A percentile compares a stretch with the other conserved stretches of the same genome.
Conservation (phyloP, 2,113 vertebrate genomes). For the Perca schrenkii region DNA sequence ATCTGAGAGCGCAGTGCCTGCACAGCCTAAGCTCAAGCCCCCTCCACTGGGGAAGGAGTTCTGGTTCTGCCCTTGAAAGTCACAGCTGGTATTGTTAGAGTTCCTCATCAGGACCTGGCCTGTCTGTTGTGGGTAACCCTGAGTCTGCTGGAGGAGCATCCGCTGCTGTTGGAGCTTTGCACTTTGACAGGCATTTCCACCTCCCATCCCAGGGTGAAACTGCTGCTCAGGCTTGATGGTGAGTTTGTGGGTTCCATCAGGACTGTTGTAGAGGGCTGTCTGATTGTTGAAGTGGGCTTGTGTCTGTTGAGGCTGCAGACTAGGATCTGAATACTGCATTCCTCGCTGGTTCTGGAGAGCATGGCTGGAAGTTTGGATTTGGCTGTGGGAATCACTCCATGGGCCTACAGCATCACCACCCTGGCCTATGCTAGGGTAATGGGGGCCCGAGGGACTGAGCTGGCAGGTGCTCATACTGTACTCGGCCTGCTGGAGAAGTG, state of each 20-base stretch:
- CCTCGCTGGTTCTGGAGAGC: conserved; percentile 75
- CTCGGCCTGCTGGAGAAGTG: conserved; percentile 85
- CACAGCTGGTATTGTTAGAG: conserved; percentile 75
- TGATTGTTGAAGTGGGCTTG: conserved; percentile 75
- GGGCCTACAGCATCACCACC: conserved; percentile 57
- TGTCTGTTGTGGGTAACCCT: conserved; percentile 77
- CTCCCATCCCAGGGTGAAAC: conserved; percentile 84
- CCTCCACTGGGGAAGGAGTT: conserved; percentile 70
- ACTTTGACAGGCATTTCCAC: conserved; percentile 86
- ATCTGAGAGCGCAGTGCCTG: conserved; percentile 69
- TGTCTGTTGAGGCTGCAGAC: conserved; percentile 74
- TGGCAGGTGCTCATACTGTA: conserved; percentile 89
- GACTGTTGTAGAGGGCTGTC: conserved; percentile 74
- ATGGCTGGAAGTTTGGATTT: conserved; percentile 69
- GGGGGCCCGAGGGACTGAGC: conserved; percentile 84
- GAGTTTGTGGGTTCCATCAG: conserved; percentile 77
- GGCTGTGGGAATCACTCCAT: conserved; percentile 82
- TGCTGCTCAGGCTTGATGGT: conserved; percentile 94
- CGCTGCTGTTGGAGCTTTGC: conserved; percentile 79
- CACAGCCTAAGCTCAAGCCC: conserved; percentile 76
- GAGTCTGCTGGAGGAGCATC: conserved; percentile 72
- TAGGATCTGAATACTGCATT: conserved; percentile 79
- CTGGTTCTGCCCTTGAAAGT: conserved; percentile 81
- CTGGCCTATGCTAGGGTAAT: conserved; percentile 76
- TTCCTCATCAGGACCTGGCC: conserved; percentile 71